These are phyloP conservation scores for Merops nubicus DNA, from an alignment of 2,113 vertebrate genomes.

Conservation along the genomic window DNA sequence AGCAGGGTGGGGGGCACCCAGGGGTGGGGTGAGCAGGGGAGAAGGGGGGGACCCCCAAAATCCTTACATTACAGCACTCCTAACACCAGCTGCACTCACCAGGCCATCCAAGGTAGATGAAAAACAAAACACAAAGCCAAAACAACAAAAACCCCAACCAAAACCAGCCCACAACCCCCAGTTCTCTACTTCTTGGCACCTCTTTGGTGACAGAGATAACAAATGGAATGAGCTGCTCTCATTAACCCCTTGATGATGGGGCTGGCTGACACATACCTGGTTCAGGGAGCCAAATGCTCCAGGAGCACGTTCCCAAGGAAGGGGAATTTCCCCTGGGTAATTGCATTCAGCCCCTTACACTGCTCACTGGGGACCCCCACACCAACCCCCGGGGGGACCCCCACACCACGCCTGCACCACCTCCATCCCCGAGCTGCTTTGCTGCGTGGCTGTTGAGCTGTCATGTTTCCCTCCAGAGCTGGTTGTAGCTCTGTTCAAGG, in stretches of 20 bases:
- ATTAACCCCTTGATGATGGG: background rate
- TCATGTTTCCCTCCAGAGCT: background rate
- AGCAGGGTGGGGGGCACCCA: background rate
- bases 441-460: background rate
- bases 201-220: background rate
- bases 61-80: too few species aligned
- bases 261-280: background rate
- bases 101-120: background rate
- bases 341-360: background rate
- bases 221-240: background rate
- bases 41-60: background rate
- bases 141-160: too few species aligned
- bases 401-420: too few species aligned
- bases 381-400: too few species aligned
- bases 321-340: background rate
- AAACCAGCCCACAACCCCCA: background rate
- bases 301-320: background rate
- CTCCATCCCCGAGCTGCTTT: background rate
- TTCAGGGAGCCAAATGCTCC: background rate
- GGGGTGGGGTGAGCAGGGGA: too few species aligned
- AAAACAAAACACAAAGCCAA: too few species aligned
- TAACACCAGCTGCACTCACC: background rate
- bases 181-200: background rate
- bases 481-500: background rate
- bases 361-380: too few species aligned